These are phyloP conservation scores for Dasyprocta punctata DNA, from an alignment of 2,113 vertebrate genomes.

Conservation along the genomic window DNA sequence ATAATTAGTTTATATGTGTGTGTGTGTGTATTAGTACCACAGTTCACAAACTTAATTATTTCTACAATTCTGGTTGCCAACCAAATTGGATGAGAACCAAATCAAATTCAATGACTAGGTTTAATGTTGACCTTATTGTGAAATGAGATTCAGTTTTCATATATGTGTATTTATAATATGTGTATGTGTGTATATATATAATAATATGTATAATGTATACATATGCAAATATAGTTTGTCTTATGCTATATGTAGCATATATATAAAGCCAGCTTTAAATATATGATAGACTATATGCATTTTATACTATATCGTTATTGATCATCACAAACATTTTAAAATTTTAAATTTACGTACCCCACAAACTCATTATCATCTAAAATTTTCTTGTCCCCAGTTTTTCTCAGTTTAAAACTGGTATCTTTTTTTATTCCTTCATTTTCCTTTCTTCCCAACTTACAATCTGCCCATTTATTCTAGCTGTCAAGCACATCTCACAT, in stretches of 20 bases:
- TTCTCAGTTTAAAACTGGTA: background rate
- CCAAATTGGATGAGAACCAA: background rate
- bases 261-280: background rate
- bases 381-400: background rate
- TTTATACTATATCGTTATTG: background rate
- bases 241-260: background rate
- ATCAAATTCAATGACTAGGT: background rate
- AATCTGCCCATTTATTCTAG: background rate
- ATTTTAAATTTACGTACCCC: background rate
- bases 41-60: background rate
- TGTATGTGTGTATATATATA: background rate
- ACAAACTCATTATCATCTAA: background rate
- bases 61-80: background rate
- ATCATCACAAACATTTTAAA: background rate
- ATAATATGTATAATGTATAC: too few species aligned
- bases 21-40: background rate
- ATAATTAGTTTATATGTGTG: too few species aligned
- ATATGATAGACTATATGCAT: background rate
- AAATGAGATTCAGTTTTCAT: background rate
- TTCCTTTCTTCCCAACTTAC: background rate
- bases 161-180: background rate
- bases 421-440: background rate
- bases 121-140: background rate
- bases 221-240: background rate
- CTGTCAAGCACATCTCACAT: background rate